Base-by-base conservation (phyloP, 2,888 invertebrate species). In the Ormyrus labotus region DNA sequence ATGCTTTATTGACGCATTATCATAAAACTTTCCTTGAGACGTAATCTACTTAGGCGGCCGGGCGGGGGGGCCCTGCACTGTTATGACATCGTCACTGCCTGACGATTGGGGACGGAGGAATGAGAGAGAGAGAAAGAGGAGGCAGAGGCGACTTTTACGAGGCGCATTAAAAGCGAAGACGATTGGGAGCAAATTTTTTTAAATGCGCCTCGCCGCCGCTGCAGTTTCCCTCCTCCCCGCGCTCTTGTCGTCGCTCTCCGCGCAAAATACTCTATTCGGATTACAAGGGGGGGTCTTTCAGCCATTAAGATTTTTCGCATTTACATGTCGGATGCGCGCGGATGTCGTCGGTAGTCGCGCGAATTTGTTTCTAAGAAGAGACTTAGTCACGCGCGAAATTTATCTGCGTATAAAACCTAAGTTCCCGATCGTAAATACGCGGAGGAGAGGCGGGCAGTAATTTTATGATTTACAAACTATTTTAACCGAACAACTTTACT, bases 1-100 rank as follows among this genome's bases (percentile, higher is more conserved):
- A 60, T 77, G 77, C 80, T 82, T 82, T 77, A 82, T 82, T 78
- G 82, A 69, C 77, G 82, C 80, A 82, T 82, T 82, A 82, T 80
- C 82, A 82, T 82, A 82, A 82, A 82, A 80, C 82, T 82, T 82
- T 82, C 77, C 77, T 73, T 50, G 77, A 64, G 80, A 80, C 79
- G 77, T 82, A 82, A 82, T 82, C 82, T 82, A 80, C 82, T 82
- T 82, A 82, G 82, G 68, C 51, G 78, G 61, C 50, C 34, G 34
- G 78, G 61, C 50, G 3, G 34, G 34, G 70, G 58, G 48, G 50
- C 45, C 48, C 5, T 13, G 48, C 19, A 13, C 68, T 70, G 51
- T 73, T 74, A 79, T 70, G 74, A 58, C 69, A 74, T 73, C 74
- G 71, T 74, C 69, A 58, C 53, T 55, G 48, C 69, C 13, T 13